Base-by-base conservation (phyloP, 2,888 invertebrate genomes). In the Anthrax anthrax region DNA sequence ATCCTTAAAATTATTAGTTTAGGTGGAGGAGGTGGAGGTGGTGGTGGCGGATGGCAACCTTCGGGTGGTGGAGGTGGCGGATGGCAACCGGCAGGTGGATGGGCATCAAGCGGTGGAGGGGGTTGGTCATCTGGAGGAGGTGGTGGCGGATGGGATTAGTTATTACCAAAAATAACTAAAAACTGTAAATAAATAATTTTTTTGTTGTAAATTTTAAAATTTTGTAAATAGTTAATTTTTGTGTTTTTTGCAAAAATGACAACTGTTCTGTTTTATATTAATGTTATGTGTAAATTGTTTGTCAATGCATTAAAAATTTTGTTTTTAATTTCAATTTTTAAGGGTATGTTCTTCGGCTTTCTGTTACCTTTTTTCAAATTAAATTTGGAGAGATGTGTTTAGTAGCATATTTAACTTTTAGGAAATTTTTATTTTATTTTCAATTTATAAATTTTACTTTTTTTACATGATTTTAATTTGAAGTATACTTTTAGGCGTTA, bases 61-160 rank as follows among this genome's bases (percentile, higher is more conserved):
- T 18, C 42, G 10, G 47, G 47, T 1, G 32, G n/a, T 12, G 18
- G 32, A 6, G 39, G 45, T 10, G 29, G 38, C 6, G 42, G 45
- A n/a, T 45, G 47, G 42, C 36, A 42, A 34, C 18, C 32, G 16
- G 29, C 42, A n/a, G 32, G 40, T 10, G 40, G 40, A 18, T n/a
- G 42, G 42, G 16, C 44, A 38, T 44, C 44, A 18, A 39, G 29
- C 2, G 8, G 29, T 3, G 29, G 47, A 39, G 43, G 27, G 32
- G 46, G 41, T 14, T 44, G 44, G 44, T 5, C 44, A 38, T 44
- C 44, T 6, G 8, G 29, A 3, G 29, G 47, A 42, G 43, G 27
- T 34, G 46, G 41, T 17, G 50, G 48, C 8, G 48, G 45, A 3
- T 44, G 44, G 44, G 44, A 44, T 19, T 44, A 16, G 39, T 37